These are phyloP conservation scores for Neria commutata DNA, from an alignment of 2,888 invertebrate genomes.

Conservation along the genomic window DNA sequence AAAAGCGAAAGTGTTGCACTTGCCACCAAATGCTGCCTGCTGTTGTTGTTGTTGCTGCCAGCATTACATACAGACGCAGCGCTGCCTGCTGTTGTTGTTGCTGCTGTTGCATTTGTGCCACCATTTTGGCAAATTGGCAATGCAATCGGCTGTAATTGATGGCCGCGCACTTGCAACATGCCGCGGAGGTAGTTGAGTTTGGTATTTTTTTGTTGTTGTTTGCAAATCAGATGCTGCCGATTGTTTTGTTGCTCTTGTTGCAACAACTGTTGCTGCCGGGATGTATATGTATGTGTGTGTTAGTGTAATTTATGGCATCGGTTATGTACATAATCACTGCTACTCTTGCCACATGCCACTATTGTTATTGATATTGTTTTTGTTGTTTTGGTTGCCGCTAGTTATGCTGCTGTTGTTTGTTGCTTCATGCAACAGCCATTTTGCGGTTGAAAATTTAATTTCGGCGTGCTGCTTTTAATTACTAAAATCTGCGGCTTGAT, in stretches of 20 bases:
- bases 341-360: not conserved
- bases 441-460: not conserved
- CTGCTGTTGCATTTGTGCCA: slow-evolving; percentile 38
- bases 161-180: slow-evolving; percentile 14
- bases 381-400: not conserved
- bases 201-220: not conserved
- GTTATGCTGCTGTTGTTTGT: too few species aligned
- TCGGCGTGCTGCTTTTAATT: not conserved
- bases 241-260: not conserved
- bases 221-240: slow-evolving; percentile 5
- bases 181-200: not conserved
- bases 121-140: slow-evolving; percentile 19
- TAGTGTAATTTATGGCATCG: not conserved
- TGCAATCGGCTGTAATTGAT: slow-evolving; percentile 40
- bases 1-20: slow-evolving; percentile 52
- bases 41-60: not conserved
- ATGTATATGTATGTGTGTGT: not conserved
- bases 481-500: not conserved
- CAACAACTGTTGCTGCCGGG: too few species aligned
- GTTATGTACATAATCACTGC: not conserved
- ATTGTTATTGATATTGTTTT: not conserved
- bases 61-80: not conserved
- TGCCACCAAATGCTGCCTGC: too few species aligned
- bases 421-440: not conserved
- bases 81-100: slow-evolving; percentile 12